Evolutionary conservation across 2,797 vertebrate species (phyloP).

Genomic region (Spinus olivaceus): DNA sequence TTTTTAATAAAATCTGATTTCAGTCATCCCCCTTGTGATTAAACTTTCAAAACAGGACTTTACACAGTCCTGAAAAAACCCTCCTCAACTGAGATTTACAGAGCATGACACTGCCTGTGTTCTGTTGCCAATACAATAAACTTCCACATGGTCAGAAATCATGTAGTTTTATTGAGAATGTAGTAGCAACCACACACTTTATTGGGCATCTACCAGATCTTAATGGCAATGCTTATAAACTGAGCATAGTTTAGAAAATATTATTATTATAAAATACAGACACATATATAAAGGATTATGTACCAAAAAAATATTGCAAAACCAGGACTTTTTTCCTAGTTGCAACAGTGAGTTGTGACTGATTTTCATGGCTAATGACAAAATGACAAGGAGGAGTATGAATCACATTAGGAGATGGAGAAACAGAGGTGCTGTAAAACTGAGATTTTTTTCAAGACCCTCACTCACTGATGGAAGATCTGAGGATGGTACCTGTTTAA

Average conservation of each 20-base stretch:
- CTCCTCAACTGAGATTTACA: rapidly evolving
- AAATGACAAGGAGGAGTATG: not conserved
- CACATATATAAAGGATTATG: not conserved
- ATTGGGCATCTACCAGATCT: not conserved
- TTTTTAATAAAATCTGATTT: not conserved
- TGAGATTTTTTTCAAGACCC: not conserved
- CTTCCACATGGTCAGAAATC: not conserved
- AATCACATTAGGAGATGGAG: not conserved
- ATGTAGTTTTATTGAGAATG: not conserved
- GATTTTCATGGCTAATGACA: not conserved
- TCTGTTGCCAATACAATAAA: not conserved
- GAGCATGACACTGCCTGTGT: not conserved
- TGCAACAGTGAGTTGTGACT: not conserved
- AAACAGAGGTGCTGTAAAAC: not conserved
- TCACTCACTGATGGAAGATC: not conserved
- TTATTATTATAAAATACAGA: not conserved
- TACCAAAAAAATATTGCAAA: not conserved
- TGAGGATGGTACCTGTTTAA: not conserved
- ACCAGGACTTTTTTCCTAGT: not conserved
- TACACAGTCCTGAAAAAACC: not conserved
- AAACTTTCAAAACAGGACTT: not conserved
- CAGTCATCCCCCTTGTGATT: not conserved
- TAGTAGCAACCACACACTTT: not conserved
- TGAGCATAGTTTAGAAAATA: not conserved
- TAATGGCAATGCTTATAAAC: not conserved